Conservation (phyloP, 2,888 invertebrate species). For the Apoda limacodes region DNA sequence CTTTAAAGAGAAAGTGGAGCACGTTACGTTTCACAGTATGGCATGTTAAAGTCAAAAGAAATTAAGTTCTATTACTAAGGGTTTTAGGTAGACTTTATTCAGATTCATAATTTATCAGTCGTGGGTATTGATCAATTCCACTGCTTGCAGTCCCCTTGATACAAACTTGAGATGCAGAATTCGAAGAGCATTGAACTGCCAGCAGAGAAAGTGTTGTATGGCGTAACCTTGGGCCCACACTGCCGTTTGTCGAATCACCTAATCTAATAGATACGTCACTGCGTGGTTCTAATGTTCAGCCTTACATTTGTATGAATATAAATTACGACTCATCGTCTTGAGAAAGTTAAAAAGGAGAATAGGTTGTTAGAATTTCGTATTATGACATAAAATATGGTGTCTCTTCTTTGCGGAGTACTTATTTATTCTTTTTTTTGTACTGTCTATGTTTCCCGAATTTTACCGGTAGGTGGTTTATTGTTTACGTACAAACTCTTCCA, state of each 20-base stretch:
- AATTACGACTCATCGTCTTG: no score
- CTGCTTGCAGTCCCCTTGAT: constrained; percentile 31
- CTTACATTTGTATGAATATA: no score
- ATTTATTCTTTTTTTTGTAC: no score
- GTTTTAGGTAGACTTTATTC: constrained; percentile 19
- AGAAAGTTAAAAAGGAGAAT: no score
- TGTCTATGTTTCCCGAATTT: no score
- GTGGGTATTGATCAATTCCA: constrained; percentile 16
- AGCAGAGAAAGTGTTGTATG: constrained; percentile 59
- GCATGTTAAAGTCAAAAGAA: constrained; percentile 60
- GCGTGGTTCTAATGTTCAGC: no score
- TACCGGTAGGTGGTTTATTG: no score
- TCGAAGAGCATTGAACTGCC: constrained; percentile 65
- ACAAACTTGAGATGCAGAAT: constrained; percentile 48
- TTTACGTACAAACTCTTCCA: no score
- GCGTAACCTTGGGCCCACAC: constrained; percentile 62
- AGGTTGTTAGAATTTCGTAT: no score
- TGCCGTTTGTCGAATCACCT: constrained; percentile 42
- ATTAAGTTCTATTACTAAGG: constrained; percentile 20
- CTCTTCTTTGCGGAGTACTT: no score
- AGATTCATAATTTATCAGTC: no score
- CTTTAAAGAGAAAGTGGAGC: constrained; percentile 70
- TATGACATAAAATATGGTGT: no score
- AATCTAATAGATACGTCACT: constrained; percentile 58
- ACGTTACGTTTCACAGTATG: constrained; percentile 65